Evolutionary conservation across 2,888 invertebrate species (phyloP).

Genomic region (Erebia epiphron): DNA sequence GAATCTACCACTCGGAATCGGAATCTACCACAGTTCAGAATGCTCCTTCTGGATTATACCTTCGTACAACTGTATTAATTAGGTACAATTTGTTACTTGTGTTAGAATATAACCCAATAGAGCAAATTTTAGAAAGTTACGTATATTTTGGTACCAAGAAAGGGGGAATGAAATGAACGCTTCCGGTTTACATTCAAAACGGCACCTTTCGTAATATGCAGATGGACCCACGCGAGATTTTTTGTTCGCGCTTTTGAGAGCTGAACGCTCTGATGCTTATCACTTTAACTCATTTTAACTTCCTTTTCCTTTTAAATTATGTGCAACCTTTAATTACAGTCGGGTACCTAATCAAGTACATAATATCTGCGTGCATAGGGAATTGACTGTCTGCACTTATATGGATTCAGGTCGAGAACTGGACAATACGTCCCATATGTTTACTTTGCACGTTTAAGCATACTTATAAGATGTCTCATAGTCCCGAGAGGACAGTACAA

Average conservation of each 20-base stretch:
- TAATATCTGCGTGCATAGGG: conserved; percentile 18
- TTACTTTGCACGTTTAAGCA: background rate
- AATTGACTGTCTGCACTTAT: conserved; percentile 34
- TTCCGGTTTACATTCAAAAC: conserved; percentile 1
- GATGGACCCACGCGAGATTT: conserved; percentile 18
- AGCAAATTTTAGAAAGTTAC: background rate
- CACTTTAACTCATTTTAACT: conserved; percentile 15
- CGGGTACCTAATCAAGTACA: background rate
- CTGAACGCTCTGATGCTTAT: conserved; percentile 22
- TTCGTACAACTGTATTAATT: too few species aligned
- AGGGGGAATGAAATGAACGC: background rate
- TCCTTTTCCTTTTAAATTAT: conserved; percentile 19
- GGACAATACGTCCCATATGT: conserved; percentile 17
- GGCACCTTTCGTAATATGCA: conserved; percentile 16
- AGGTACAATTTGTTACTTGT: too few species aligned
- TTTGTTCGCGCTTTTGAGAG: conserved; percentile 21
- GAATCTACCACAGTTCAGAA: too few species aligned
- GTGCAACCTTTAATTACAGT: conserved; percentile 14
- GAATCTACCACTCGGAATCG: too few species aligned
- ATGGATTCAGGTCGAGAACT: conserved; percentile 23
- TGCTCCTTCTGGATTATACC: too few species aligned
- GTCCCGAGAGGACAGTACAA: conserved; percentile 8
- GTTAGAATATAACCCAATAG: background rate
- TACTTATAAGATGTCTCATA: background rate
- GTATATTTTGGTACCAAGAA: background rate